A percentile compares a stretch with the other conserved stretches of the same genome.
Conservation (phyloP, 2,888 invertebrate species). For the Drosophila maculinotata region DNA sequence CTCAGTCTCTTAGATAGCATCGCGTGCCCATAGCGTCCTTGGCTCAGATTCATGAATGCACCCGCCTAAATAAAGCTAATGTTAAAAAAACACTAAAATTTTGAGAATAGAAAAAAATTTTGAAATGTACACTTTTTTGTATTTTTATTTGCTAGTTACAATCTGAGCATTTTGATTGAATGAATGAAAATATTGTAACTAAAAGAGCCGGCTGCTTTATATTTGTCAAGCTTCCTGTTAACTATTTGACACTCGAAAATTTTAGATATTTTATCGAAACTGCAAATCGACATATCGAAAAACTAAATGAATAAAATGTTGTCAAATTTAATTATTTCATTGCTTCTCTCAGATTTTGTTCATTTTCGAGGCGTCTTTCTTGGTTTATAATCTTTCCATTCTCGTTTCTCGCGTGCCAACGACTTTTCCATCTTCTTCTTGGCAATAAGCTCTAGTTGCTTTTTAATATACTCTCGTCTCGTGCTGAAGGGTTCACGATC, state of each 20-base stretch:
- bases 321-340: neutral
- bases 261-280: neutral
- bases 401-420: neutral
- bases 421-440: neutral
- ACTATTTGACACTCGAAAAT: conserved; percentile 3
- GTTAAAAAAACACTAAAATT: neutral
- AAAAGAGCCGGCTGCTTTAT: neutral
- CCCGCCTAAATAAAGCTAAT: neutral
- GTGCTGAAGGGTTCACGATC: neutral
- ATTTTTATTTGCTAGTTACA: conserved; percentile 8
- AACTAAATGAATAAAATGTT: neutral
- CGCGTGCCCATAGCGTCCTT: conserved; percentile 13
- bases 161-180: neutral
- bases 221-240: neutral
- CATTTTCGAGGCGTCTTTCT: neutral
- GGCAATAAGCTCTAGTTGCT: conserved; percentile 9
- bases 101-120: neutral
- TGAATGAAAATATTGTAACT: too few species aligned
- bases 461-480: conserved; percentile 8
- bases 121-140: neutral
- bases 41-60: conserved; percentile 28
- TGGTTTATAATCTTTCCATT: neutral
- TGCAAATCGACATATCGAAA: neutral
- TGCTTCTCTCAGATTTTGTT: neutral
- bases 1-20: neutral